Conservation (phyloP, 2,113 vertebrate species). For the Vimba vimba region DNA sequence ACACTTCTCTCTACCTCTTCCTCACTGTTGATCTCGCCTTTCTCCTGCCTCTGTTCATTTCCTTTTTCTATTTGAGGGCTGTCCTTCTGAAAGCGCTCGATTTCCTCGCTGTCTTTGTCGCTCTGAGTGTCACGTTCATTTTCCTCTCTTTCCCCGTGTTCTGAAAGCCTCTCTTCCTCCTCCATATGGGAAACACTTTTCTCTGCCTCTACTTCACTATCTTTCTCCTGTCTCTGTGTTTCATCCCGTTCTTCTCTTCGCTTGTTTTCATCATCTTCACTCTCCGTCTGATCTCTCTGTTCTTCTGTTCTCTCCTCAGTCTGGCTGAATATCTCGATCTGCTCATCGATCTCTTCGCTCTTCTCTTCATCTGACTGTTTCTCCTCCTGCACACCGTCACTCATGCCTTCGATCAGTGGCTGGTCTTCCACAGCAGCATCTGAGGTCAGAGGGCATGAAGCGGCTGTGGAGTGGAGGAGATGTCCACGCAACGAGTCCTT, state of each 20-base stretch:
- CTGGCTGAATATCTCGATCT: not conserved
- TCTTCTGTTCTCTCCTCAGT: not conserved
- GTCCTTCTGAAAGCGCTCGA: too few relatives aligned
- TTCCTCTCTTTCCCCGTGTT: not conserved
- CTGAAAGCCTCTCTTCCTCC: not conserved
- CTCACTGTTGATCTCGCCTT: not conserved
- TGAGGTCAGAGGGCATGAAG: constrained; percentile 31
- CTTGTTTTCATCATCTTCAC: not conserved
- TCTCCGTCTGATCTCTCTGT: not conserved
- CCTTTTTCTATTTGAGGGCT: too few relatives aligned
- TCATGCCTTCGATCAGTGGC: not conserved
- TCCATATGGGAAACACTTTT: not conserved
- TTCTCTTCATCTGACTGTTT: not conserved
- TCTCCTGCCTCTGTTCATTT: not conserved
- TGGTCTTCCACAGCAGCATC: not conserved
- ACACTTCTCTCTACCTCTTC: not conserved
- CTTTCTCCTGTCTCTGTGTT: not conserved
- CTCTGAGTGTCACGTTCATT: too few relatives aligned
- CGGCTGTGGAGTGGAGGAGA: constrained; percentile 57
- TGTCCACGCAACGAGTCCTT: constrained; percentile 68
- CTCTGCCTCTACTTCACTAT: not conserved
- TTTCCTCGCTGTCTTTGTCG: not conserved
- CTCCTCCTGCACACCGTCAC: not conserved
- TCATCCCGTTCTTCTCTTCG: not conserved
- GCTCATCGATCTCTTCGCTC: not conserved